phyloP scores from a whole-genome alignment of 2,797 vertebrate genomes.

The Sylvilagus floridanus region DNA sequence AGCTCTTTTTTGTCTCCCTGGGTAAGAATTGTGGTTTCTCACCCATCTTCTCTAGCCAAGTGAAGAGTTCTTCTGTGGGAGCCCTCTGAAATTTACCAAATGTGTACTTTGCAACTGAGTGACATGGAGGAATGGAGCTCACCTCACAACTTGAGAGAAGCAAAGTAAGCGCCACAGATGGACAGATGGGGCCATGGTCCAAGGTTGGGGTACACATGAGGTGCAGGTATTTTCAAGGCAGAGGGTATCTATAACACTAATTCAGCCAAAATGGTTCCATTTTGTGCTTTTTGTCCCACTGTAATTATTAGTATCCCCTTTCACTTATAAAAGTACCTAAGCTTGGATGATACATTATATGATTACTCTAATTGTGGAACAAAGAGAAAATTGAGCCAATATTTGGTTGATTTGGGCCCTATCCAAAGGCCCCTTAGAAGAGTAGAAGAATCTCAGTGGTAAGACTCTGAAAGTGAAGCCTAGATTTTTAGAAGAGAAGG shows the following conservation, averaged over 20 bases:
- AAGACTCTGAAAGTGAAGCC: not conserved
- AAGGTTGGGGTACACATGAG: not conserved
- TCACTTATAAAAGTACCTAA: not conserved
- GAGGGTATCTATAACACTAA: not conserved
- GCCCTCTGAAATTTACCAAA: not conserved
- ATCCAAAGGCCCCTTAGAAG: not conserved
- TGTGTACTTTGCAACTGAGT: not conserved
- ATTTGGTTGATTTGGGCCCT: not conserved
- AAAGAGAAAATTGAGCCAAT: not conserved
- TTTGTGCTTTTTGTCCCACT: not conserved
- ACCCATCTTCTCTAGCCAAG: not conserved
- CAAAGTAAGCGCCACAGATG: not conserved
- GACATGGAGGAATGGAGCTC: not conserved
- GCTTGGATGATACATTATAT: not conserved
- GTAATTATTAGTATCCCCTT: not conserved
- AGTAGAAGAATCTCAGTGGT: not conserved
- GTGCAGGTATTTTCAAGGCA: not conserved
- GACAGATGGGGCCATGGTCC: not conserved
- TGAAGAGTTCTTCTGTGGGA: not conserved
- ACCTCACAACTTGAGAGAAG: not conserved
- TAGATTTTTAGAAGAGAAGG: not conserved
- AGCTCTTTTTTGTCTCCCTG: not conserved
- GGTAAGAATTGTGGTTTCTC: constrained; percentile 26
- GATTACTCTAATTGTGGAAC: not conserved
- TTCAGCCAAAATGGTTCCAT: not conserved